Evolutionary conservation across 2,797 vertebrate species (phyloP), one percentile per base, ranked within the genome.

Genomic region (Triplophysa yarkandensis): DNA sequence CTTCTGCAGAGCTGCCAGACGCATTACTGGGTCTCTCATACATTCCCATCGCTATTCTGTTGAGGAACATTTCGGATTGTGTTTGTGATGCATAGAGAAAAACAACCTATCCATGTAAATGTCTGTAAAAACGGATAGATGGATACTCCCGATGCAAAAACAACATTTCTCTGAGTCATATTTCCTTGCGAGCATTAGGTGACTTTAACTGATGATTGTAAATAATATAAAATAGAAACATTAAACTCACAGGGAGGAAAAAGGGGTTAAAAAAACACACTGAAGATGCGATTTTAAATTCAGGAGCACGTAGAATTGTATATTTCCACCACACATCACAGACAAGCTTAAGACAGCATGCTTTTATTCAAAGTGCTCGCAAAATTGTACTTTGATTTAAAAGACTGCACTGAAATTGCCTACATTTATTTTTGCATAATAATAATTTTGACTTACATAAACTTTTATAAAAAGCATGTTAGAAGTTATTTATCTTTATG

Each of bases 61-160:
- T 58, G 23, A 60, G 54, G 7, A 75, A 28, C 58, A 48, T 75
- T 75, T 58, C 30, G 41, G 52, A 61, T 75, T 66, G 66, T 74
- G 54, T 27, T 27, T 67, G 54, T 34, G 71, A 74, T 39, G 57
- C 71, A 58, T 1, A 17, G 39, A 16, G 4, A 75, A 39, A 58
- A 67, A 75, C 52, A 67, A 67, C 21, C 62, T 27, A 67, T 67
- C 54, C 36, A 75, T 58, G 64, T 28, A 60, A 39, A 75, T 39
- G 41, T 19, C 39, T 60, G 50, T 75, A 61, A 75, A 75, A 50
- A 74, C 27, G 71, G n/a, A 66, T 25, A 67, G 66, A 58, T 66
- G 52, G 50, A 63, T 62, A 43, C 27, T 55, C 43, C 36, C 14
- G 25, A 74, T 44, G 19, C 50, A 32, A 36, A 57, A 66, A 66